Evolutionary conservation across 2,113 vertebrate species (phyloP).

Genomic region (Apeltes quadracus): DNA sequence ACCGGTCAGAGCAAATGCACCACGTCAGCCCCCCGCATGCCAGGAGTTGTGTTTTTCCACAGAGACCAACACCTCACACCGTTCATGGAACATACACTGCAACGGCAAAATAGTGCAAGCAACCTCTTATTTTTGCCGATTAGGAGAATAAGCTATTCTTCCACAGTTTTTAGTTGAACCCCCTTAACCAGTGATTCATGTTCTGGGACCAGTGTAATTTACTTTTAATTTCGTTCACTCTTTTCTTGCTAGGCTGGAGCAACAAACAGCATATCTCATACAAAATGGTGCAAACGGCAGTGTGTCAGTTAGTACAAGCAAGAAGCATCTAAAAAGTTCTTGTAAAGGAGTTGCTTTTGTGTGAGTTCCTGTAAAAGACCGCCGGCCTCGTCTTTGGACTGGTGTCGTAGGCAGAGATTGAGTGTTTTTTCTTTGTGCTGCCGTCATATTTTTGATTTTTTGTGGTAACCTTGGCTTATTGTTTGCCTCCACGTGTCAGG

Average conservation of each 20-base stretch:
- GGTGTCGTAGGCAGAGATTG: not conserved
- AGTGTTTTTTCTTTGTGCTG: not conserved
- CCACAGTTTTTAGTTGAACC: too few relatives aligned
- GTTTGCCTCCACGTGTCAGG: constrained; percentile 71
- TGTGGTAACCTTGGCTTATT: not conserved
- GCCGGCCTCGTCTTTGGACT: not conserved
- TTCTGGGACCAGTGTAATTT: not conserved
- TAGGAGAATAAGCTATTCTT: not conserved
- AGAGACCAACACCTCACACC: not conserved
- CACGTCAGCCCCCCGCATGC: not conserved
- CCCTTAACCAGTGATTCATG: not conserved
- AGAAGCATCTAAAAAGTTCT: not conserved
- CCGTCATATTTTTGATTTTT: not conserved
- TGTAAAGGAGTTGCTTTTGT: not conserved
- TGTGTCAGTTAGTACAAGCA: not conserved
- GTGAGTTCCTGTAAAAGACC: not conserved
- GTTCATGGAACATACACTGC: not conserved
- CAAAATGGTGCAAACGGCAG: not conserved
- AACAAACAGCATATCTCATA: not conserved
- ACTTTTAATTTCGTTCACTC: not conserved
- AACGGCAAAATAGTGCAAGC: not conserved
- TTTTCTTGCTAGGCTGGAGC: not conserved
- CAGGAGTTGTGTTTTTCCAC: not conserved
- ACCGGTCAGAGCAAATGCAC: constrained; percentile 78
- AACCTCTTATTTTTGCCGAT: not conserved